A percentile compares a stretch with the other conserved stretches of the same genome.
These are phyloP conservation scores for Gila robusta DNA, from an alignment of 2,797 vertebrate genomes.

Conservation along the genomic window DNA sequence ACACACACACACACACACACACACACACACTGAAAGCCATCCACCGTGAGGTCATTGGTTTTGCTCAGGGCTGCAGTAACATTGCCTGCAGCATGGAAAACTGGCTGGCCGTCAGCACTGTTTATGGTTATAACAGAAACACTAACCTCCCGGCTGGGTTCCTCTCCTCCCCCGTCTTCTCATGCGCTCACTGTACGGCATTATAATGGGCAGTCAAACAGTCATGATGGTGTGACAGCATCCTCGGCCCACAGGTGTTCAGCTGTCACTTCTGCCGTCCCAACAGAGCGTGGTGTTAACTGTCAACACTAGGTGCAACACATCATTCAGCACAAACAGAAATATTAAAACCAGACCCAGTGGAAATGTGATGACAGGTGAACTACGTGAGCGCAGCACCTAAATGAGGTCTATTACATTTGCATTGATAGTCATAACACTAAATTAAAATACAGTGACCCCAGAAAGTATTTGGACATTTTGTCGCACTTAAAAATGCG, in stretches of 20 bases:
- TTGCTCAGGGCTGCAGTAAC: slow-evolving; percentile 43
- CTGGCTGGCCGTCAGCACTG: slow-evolving; percentile 71
- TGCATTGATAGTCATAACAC: slow-evolving; percentile 27
- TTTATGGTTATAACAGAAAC: slow-evolving; percentile 72
- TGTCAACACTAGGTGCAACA: slow-evolving; percentile 44
- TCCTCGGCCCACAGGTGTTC: slow-evolving; percentile 41
- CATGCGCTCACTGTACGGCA: background rate
- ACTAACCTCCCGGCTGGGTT: slow-evolving; percentile 14
- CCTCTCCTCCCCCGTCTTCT: slow-evolving; percentile 25
- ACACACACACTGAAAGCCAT: background rate
- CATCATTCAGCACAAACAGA: slow-evolving; percentile 38
- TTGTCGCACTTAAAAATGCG: background rate
- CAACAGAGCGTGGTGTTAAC: slow-evolving; percentile 39
- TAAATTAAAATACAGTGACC: background rate
- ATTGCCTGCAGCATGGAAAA: slow-evolving; percentile 73
- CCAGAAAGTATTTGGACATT: background rate
- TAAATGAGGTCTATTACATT: slow-evolving; percentile 18
- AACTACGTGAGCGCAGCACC: background rate
- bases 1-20: slow-evolving; percentile 20
- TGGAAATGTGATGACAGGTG: slow-evolving; percentile 32
- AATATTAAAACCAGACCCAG: slow-evolving; percentile 1
- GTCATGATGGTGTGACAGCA: slow-evolving; percentile 34
- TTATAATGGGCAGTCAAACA: slow-evolving; percentile 39
- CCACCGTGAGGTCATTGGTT: slow-evolving; percentile 34
- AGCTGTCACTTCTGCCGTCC: slow-evolving; percentile 35